Evolutionary conservation across 2,888 invertebrate genomes (phyloP).

Genomic region (Acanthoscelides obtectus): DNA sequence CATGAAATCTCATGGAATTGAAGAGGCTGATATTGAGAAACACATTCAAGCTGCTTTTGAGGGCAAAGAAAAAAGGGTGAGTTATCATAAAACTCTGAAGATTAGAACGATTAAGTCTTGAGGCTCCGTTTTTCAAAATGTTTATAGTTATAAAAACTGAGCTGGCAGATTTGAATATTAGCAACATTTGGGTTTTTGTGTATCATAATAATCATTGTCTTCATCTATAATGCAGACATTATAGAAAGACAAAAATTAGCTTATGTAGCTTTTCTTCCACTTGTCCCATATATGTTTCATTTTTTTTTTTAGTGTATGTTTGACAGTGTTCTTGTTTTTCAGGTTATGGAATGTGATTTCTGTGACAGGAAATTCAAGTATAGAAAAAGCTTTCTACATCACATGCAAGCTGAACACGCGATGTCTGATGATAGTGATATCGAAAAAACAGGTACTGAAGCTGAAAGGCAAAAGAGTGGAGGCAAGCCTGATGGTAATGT

Average conservation of each 20-base stretch:
- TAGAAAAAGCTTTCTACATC: constrained; percentile 45
- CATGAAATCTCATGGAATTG: constrained; percentile 37
- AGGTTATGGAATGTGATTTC: constrained; percentile 47
- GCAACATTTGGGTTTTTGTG: too few species aligned
- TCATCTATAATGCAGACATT: too few species aligned
- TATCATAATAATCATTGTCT: too few species aligned
- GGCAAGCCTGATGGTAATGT: constrained; percentile 1
- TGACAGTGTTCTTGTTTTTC: constrained; percentile 10
- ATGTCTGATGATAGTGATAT: constrained; percentile 41
- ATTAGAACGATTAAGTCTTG: too few species aligned
- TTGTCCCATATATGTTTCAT: too few species aligned
- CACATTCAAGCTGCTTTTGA: constrained; percentile 14
- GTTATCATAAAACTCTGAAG: too few species aligned
- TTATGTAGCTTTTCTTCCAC: too few species aligned
- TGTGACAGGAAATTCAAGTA: constrained; percentile 48
- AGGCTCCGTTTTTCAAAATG: too few species aligned
- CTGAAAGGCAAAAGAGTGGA: background rate
- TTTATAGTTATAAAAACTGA: too few species aligned
- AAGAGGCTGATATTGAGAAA: constrained; percentile 17
- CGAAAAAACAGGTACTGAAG: constrained; percentile 12
- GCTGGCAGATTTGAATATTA: too few species aligned
- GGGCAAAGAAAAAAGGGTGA: constrained; percentile 32
- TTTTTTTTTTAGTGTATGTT: too few species aligned
- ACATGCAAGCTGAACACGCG: constrained; percentile 46
- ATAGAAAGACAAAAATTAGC: too few species aligned